Base-by-base conservation (phyloP, 2,888 invertebrate species). In the Spatulosminthurus flaviceps region DNA sequence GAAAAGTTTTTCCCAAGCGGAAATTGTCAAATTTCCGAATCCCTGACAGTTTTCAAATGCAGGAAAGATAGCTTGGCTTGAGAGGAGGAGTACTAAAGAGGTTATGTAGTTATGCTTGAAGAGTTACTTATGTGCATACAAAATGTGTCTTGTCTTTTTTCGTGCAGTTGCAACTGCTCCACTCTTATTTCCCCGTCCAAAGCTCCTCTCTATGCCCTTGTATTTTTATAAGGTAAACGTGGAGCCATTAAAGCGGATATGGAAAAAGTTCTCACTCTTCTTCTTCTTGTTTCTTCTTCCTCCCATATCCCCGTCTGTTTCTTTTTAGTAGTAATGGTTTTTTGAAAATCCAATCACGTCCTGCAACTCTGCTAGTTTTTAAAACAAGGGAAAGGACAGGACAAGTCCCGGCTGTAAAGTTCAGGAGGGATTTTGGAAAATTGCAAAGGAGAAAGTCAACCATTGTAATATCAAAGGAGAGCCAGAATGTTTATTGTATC, bases 311-410 rank as follows among this genome's bases (percentile, higher is more conserved):
- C n/a, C n/a, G n/a, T n/a, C n/a, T n/a, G n/a, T n/a, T n/a, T n/a
- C n/a, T n/a, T n/a, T n/a, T n/a, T n/a, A n/a, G n/a, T n/a, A n/a
- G 64, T 70, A 70, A 70, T 70, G 70, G 70, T 42, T 70, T 70
- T 41, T 70, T 70, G 29, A 70, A 70, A 70, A 70, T 70, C 41
- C 41, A 70, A 70, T 70, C 70, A 70, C 70, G 70, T 70, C 41
- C 70, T 70, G 13, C 64, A 24, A 22, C 64, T 26, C 24, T 64
- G 24, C 7, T 16, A 21, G 5, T 64, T 64, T 64, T 24, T 24
- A 64, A 64, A 64, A 64, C 26, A 64, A 64, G 64, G 22, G 4
- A 64, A 11, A 21, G 2, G 64, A 64, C 24, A 64, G 64, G 64
- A n/a, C 5, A 16, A 61, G 5, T 61, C 26, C 11, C 26, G 1